Evolutionary conservation across 2,113 vertebrate species (phyloP).

Genomic region (Tragelaphus imberbis): DNA sequence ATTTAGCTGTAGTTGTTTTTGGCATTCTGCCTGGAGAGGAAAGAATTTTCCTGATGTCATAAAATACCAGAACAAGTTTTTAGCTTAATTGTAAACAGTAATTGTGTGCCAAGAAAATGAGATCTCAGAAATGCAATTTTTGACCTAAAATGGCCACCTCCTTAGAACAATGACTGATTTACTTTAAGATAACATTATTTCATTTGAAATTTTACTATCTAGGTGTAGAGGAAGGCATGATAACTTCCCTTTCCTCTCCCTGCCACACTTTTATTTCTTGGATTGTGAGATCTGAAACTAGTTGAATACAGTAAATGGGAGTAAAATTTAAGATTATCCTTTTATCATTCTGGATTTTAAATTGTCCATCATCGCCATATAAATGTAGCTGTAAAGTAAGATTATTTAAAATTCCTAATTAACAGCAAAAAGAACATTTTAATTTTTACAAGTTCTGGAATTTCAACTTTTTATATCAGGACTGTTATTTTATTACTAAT

Average conservation of each 20-base stretch:
- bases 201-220: conserved; percentile 43
- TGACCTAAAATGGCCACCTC: conserved; percentile 82
- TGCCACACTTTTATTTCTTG: conserved; percentile 27
- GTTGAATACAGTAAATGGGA: background rate
- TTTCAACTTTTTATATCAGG: conserved; percentile 14
- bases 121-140: conserved; percentile 77
- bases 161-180: conserved; percentile 37
- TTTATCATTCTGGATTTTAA: conserved; percentile 10
- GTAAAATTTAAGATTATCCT: background rate
- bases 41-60: conserved; percentile 88
- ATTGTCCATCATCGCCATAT: background rate
- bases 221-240: conserved; percentile 55
- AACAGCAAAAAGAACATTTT: background rate
- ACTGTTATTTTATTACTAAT: background rate
- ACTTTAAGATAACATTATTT: conserved; percentile 37
- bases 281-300: conserved; percentile 21
- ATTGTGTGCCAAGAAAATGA: conserved; percentile 80
- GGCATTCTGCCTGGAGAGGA: conserved; percentile 79
- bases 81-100: conserved; percentile 82
- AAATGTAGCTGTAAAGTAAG: conserved; percentile 1
- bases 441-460: background rate
- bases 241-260: background rate
- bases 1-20: conserved; percentile 78
- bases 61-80: conserved; percentile 85
- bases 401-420: conserved; percentile 27